phyloP scores from a whole-genome alignment of 2,113 vertebrate species.

The Macrotis lagotis region DNA sequence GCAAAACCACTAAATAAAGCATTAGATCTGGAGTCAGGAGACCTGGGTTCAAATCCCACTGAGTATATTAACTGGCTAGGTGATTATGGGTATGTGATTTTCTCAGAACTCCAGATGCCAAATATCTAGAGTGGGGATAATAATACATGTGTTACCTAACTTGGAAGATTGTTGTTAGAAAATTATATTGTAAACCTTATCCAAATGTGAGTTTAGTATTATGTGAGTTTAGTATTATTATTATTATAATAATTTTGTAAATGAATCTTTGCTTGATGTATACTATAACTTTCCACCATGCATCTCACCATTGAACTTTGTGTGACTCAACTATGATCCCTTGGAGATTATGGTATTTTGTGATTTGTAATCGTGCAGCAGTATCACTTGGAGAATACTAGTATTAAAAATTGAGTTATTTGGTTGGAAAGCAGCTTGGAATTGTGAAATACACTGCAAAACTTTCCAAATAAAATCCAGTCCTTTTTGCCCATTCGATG shows the following conservation, averaged over 20 bases:
- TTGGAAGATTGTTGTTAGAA: background rate
- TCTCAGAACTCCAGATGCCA: background rate
- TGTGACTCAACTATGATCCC: background rate
- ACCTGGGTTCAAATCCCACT: background rate
- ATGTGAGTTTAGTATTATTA: background rate
- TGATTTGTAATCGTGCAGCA: background rate
- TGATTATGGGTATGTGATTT: background rate
- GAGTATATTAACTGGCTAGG: background rate
- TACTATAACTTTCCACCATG: background rate
- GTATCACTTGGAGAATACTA: background rate
- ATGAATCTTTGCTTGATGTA: background rate
- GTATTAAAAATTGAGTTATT: background rate
- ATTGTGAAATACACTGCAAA: background rate
- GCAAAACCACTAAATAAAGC: background rate
- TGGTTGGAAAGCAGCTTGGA: background rate
- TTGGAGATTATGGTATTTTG: background rate
- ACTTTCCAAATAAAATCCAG: background rate
- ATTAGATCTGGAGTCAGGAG: background rate
- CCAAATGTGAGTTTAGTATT: background rate
- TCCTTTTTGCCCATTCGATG: background rate
- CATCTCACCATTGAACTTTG: background rate
- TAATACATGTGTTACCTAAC: background rate
- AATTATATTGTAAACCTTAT: background rate
- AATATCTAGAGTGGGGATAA: background rate
- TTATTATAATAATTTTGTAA: background rate